Percentiles rank a stretch among this genome's conserved stretches.
Evolutionary conservation across 2,797 vertebrate genomes (phyloP).

Genomic region (Manis pentadactyla): DNA sequence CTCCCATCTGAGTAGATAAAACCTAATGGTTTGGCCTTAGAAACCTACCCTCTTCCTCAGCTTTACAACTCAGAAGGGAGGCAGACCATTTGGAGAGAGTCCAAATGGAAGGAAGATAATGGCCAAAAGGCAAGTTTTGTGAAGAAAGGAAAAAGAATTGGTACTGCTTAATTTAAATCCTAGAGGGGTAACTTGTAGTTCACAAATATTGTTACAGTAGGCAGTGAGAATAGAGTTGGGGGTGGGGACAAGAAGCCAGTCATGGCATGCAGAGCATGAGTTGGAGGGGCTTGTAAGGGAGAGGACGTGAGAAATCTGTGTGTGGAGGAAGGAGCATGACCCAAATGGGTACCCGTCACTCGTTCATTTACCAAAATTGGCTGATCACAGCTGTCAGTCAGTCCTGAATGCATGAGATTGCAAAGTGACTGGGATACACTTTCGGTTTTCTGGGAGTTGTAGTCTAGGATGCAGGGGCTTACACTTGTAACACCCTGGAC

Average conservation of each 20-base stretch:
- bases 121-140: conserved; percentile 49
- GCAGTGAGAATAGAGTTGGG: not conserved
- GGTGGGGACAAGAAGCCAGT: not conserved
- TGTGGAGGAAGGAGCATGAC: not conserved
- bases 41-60: conserved; percentile 57
- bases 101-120: conserved; percentile 66
- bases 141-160: conserved; percentile 37
- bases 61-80: conserved; percentile 70
- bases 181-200: conserved; percentile 60
- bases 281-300: not conserved
- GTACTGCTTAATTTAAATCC: conserved; percentile 42
- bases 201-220: conserved; percentile 21
- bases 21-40: conserved; percentile 72
- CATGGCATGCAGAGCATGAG: not conserved
- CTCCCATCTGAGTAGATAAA: conserved; percentile 69
- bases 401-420: too few species aligned
- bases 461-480: too few species aligned
- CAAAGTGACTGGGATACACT: rapidly evolving
- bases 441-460: not conserved
- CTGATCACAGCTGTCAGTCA: too few species aligned
- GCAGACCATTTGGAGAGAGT: conserved; percentile 61
- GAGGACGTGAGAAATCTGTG: not conserved
- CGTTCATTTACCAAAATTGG: not conserved
- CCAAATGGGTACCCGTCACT: not conserved
- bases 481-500: rapidly evolving